These are phyloP conservation scores for Babyrousa celebensis DNA, from an alignment of 2,797 vertebrate genomes.

Conservation along the genomic window DNA sequence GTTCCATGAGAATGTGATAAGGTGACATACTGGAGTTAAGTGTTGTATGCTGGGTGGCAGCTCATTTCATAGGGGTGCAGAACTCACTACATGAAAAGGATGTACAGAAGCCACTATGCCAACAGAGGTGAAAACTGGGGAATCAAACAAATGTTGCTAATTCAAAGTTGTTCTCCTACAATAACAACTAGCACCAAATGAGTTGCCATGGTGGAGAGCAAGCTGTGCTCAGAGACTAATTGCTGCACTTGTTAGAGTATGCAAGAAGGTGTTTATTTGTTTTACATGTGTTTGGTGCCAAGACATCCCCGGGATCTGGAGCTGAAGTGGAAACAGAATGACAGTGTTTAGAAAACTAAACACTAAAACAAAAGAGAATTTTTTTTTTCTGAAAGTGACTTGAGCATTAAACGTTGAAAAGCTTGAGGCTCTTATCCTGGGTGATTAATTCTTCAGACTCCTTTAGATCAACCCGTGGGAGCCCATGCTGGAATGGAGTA, in stretches of 20 bases:
- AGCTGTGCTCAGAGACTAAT: constrained; percentile 87
- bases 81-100: constrained; percentile 49
- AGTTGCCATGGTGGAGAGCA: constrained; percentile 79
- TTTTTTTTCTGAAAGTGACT: constrained; percentile 79
- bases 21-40: constrained; percentile 73
- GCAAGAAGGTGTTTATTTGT: constrained; percentile 88
- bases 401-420: constrained; percentile 82
- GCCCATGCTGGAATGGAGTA: constrained; percentile 60
- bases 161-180: constrained; percentile 78
- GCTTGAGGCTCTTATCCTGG: constrained; percentile 78
- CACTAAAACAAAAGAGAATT: constrained; percentile 84
- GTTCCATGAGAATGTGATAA: constrained; percentile 54
- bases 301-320: constrained; percentile 85
- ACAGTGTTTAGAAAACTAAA: constrained; percentile 88
- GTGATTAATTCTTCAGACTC: constrained; percentile 84
- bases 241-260: constrained; percentile 87
- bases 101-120: constrained; percentile 34
- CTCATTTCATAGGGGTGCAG: not conserved
- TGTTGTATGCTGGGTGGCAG: constrained; percentile 23
- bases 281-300: constrained; percentile 87
- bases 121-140: constrained; percentile 62
- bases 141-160: constrained; percentile 83
- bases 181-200: constrained; percentile 82
- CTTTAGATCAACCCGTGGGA: constrained; percentile 76
- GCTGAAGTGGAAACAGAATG: constrained; percentile 88